Percentiles rank a stretch among this genome's conserved stretches.
These are phyloP conservation scores for Bergia puertoricense DNA, from an alignment of 92 coral and sea anemone species.

Conservation along the genomic window DNA sequence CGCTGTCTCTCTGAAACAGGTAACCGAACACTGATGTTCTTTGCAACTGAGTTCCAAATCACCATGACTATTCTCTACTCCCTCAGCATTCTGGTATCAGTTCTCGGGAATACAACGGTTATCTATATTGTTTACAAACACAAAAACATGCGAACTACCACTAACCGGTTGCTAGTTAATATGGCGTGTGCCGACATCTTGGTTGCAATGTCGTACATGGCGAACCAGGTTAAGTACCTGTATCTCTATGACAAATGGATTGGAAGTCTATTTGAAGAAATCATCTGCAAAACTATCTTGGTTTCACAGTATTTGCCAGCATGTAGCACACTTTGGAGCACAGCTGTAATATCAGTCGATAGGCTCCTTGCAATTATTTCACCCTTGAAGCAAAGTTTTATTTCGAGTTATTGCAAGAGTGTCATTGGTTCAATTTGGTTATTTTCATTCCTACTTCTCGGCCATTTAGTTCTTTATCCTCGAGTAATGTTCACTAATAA, in stretches of 20 bases:
- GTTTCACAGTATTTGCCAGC: constrained; percentile 1
- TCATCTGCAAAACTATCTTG: background rate
- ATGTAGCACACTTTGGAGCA: background rate
- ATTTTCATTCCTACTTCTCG: background rate
- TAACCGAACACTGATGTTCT: background rate
- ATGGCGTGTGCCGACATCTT: constrained; percentile 9
- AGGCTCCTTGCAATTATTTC: constrained; percentile 5
- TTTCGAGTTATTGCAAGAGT: background rate
- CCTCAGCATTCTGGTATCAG: background rate
- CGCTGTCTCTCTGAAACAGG: background rate
- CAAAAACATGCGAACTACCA: background rate
- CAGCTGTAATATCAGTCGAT: constrained; percentile 11
- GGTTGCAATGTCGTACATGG: background rate
- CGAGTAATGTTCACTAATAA: background rate
- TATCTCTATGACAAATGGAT: background rate
- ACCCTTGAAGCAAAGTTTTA: background rate
- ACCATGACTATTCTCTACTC: background rate
- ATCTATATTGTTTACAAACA: constrained; percentile 3
- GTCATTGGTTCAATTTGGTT: background rate
- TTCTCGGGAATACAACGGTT: background rate
- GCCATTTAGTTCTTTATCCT: background rate
- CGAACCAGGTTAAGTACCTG: background rate
- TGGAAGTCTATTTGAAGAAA: background rate
- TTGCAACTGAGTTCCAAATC: background rate
- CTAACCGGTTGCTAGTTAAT: background rate